A percentile compares a stretch with the other conserved stretches of the same genome.
Conservation (phyloP, 92 coral and sea anemone species). For the Phenganax marumi region DNA sequence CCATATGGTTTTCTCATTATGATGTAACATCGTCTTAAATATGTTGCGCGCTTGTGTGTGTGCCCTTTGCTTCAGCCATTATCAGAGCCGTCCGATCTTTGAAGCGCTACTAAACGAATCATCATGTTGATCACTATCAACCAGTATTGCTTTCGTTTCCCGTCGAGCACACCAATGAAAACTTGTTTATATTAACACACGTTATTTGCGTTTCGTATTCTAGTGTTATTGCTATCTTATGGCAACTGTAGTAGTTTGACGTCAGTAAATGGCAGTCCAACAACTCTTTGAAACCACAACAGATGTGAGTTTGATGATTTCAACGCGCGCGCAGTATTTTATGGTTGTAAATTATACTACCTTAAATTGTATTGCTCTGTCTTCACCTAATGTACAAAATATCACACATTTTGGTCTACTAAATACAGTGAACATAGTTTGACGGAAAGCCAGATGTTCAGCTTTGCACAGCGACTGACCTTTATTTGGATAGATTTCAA, state of each 20-base stretch:
- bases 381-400: neutral
- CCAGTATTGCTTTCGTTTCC: neutral
- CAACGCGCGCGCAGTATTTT: neutral
- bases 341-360: neutral
- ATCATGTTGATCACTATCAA: slow-evolving; percentile 17
- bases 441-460: no score
- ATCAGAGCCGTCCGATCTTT: slow-evolving; percentile 4
- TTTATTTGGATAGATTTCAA: no score
- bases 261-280: slow-evolving; percentile 6
- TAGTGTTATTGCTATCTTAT: slow-evolving; percentile 15
- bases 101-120: slow-evolving; percentile 33
- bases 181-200: slow-evolving; percentile 38
- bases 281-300: neutral
- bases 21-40: neutral
- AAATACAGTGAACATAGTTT: no score
- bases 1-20: slow-evolving; percentile 12
- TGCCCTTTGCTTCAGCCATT: neutral
- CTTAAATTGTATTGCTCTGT: neutral
- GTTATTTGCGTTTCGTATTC: slow-evolving; percentile 1
- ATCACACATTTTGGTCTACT: neutral
- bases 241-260: neutral
- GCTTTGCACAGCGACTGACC: no score
- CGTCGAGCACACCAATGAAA: slow-evolving; percentile 18
- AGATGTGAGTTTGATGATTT: slow-evolving; percentile 1
- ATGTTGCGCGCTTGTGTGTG: neutral